phyloP scores from a whole-genome alignment of 2,113 vertebrate genomes.

The Daboia siamensis region DNA sequence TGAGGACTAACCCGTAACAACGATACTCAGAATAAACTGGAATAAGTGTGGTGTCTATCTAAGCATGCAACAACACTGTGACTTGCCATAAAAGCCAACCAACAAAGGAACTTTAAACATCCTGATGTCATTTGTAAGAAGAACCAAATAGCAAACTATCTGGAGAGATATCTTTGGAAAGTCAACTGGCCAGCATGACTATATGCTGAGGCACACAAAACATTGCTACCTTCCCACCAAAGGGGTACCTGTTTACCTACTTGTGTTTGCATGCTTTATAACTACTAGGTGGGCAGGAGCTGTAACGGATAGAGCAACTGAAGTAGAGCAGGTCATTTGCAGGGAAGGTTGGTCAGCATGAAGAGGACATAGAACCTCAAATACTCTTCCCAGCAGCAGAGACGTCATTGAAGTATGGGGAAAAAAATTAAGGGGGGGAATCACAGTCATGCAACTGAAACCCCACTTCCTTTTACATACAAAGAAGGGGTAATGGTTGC shows the following conservation, averaged over 20 bases:
- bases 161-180: slow-evolving; percentile 12
- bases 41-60: not conserved
- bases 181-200: not conserved
- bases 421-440: not conserved
- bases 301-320: accelerated
- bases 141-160: slow-evolving; percentile 1
- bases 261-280: not conserved
- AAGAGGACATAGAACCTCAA: not conserved
- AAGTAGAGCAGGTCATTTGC: not conserved
- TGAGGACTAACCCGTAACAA: not conserved
- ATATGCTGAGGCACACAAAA: not conserved
- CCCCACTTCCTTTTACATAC: not conserved
- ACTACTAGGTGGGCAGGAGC: not conserved
- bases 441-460: not conserved
- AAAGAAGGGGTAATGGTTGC: not conserved
- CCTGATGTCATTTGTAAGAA: not conserved
- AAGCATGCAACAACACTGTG: accelerated
- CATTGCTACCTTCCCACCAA: not conserved
- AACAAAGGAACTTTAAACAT: not conserved
- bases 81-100: accelerated
- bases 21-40: slow-evolving; percentile 17
- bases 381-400: not conserved
- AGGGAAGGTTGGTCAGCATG: not conserved
- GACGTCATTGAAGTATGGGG: not conserved
- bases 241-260: not conserved